phyloP scores from a whole-genome alignment of 1,140 invertebrate genomes.

The Papilio glaucus region DNA sequence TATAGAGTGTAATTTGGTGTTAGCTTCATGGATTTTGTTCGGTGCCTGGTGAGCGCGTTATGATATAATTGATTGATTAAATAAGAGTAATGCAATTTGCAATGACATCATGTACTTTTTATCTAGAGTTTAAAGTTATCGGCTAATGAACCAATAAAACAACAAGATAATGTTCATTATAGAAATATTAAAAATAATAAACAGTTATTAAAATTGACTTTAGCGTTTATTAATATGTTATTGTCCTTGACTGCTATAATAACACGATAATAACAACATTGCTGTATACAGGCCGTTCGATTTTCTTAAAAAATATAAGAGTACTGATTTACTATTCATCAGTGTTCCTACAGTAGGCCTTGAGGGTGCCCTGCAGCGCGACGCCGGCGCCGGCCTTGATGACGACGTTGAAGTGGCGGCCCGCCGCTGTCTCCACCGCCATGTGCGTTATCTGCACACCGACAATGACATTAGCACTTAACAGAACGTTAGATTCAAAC shows the following conservation, averaged over 20 bases:
- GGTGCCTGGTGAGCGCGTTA: no score
- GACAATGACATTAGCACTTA: no score
- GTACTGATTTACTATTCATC: neutral
- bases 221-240: neutral
- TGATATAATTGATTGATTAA: no score
- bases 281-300: neutral
- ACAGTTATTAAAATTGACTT: neutral
- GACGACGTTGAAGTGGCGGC: slow-evolving; percentile 48
- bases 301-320: no score
- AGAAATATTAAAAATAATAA: neutral
- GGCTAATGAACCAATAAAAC: slow-evolving; percentile 7
- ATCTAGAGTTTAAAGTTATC: neutral
- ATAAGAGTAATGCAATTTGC: no score
- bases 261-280: neutral
- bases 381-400: slow-evolving; percentile 47
- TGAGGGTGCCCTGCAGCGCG: slow-evolving; percentile 46
- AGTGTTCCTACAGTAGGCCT: slow-evolving; percentile 50
- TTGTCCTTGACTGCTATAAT: neutral
- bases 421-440: slow-evolving; percentile 51
- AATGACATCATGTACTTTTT: neutral
- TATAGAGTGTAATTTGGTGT: no score
- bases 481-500: no score
- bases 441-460: no score
- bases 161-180: slow-evolving; percentile 10
- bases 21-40: no score